A percentile compares a stretch with the other conserved stretches of the same genome.
Evolutionary conservation across 2,113 vertebrate species (phyloP).

Genomic region (Nanger granti): DNA sequence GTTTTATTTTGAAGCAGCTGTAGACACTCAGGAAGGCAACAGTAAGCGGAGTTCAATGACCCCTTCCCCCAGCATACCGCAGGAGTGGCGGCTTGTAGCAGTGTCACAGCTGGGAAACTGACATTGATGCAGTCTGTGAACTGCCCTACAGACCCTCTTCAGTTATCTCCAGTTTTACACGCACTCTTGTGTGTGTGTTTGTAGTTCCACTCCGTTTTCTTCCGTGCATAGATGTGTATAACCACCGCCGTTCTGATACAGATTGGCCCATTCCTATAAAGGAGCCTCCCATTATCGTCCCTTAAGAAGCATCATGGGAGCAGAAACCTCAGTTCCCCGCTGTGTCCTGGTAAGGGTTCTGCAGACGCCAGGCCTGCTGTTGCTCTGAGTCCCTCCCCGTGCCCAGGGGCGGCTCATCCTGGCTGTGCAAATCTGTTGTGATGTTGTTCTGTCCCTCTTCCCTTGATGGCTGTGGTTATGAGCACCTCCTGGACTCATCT

Average conservation of each 20-base stretch:
- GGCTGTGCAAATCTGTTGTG: not conserved
- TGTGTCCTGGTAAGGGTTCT: not conserved
- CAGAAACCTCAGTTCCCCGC: conserved; percentile 24
- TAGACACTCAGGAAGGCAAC: not conserved
- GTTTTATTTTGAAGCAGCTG: not conserved
- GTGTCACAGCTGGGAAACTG: not conserved
- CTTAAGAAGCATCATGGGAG: not conserved
- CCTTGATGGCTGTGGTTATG: not conserved
- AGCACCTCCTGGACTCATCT: not conserved
- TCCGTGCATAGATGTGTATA: not conserved
- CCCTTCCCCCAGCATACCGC: not conserved
- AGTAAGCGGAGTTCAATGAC: not conserved
- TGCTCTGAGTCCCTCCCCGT: not conserved
- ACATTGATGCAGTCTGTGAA: not conserved
- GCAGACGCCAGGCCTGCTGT: not conserved
- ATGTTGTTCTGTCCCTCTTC: not conserved
- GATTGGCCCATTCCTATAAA: not conserved
- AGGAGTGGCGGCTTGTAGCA: not conserved
- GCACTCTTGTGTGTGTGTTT: not conserved
- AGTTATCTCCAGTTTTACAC: not conserved
- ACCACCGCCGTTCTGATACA: not conserved
- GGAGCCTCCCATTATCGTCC: not conserved
- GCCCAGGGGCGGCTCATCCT: not conserved
- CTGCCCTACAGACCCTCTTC: not conserved
- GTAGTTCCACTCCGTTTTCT: not conserved